Evolutionary conservation across 2,888 invertebrate species (phyloP).

Genomic region (Ectemnius lituratus): DNA sequence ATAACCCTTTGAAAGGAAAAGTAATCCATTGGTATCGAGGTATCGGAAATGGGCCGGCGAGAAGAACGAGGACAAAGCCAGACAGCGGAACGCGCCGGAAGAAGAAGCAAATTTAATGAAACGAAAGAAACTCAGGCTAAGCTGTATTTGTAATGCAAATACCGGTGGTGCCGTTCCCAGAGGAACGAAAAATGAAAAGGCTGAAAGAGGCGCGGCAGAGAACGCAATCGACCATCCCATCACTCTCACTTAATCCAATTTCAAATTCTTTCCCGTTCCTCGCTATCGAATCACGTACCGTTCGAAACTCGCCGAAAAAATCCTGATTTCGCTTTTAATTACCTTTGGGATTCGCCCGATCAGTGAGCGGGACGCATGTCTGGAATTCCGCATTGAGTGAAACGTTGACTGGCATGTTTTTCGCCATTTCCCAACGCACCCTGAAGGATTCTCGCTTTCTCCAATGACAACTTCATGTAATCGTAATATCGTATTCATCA

Average conservation of each 20-base stretch:
- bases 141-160: constrained; percentile 71
- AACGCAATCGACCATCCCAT: constrained; percentile 57
- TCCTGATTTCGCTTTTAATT: constrained; percentile 59
- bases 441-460: too few relatives aligned
- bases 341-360: constrained; percentile 49
- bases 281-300: constrained; percentile 45
- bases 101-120: constrained; percentile 67
- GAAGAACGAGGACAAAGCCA: neutral
- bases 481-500: too few relatives aligned
- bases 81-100: constrained; percentile 16
- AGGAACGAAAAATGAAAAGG: constrained; percentile 64
- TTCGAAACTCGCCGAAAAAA: constrained; percentile 45
- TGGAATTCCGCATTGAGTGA: constrained; percentile 32
- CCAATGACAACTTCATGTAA: too few relatives aligned
- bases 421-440: too few relatives aligned
- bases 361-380: constrained; percentile 31
- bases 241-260: constrained; percentile 64
- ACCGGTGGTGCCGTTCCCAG: constrained; percentile 27
- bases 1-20: constrained; percentile 57
- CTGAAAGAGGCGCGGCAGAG: constrained; percentile 46
- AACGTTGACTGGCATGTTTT: neutral
- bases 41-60: constrained; percentile 1
- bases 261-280: constrained; percentile 64
- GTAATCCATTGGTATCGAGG: constrained; percentile 46
- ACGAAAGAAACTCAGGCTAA: constrained; percentile 55